Evolutionary conservation across 2,888 invertebrate species (phyloP).

Genomic region (Cerastoderma edule): DNA sequence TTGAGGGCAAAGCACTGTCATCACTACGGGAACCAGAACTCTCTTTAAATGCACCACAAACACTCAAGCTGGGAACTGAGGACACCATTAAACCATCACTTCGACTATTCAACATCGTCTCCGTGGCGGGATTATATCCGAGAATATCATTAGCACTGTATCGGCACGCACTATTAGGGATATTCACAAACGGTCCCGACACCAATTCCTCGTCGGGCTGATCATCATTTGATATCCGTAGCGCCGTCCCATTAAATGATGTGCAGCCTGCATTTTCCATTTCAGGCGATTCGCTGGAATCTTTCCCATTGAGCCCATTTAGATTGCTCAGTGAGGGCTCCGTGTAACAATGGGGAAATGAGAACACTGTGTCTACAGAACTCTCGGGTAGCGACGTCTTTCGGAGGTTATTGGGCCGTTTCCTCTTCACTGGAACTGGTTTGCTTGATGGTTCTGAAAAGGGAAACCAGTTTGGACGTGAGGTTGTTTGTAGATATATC

Average conservation of each 20-base stretch:
- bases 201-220: slow-evolving; percentile 43
- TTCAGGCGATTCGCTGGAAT: slow-evolving; percentile 59
- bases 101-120: slow-evolving; percentile 2
- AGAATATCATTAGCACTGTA: slow-evolving; percentile 3
- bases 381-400: slow-evolving; percentile 56
- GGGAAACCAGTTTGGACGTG: not conserved
- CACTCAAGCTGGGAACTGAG: slow-evolving; percentile 14
- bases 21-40: slow-evolving; percentile 56
- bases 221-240: slow-evolving; percentile 54
- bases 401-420: slow-evolving; percentile 60
- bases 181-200: slow-evolving; percentile 32
- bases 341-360: slow-evolving; percentile 53
- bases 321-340: slow-evolving; percentile 48
- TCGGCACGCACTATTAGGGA: not conserved
- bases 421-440: slow-evolving; percentile 62
- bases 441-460: slow-evolving; percentile 57
- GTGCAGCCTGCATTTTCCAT: slow-evolving; percentile 41
- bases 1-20: slow-evolving; percentile 69
- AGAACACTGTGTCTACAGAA: slow-evolving; percentile 25
- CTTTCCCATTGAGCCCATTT: slow-evolving; percentile 54
- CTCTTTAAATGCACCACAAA: slow-evolving; percentile 31
- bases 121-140: slow-evolving; percentile 30
- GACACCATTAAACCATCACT: slow-evolving; percentile 28
- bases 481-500: not conserved
- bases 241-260: slow-evolving; percentile 48